Evolutionary conservation across 2,797 vertebrate genomes (phyloP), one percentile per base, ranked within the genome.

Genomic region (Sebastes nivosus): DNA sequence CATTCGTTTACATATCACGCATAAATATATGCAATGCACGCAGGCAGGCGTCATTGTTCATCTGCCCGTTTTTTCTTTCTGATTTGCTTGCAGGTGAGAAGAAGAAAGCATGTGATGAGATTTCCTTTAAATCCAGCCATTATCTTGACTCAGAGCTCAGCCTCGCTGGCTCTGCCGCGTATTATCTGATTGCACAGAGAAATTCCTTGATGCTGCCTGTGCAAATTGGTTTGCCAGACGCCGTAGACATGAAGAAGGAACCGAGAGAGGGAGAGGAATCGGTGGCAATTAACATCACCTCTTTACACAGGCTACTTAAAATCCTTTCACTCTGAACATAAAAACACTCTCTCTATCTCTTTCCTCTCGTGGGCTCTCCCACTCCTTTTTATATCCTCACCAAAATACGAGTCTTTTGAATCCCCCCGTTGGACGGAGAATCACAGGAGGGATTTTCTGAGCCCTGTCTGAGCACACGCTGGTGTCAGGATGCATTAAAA

Each of bases 141-240:
- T 88, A 90, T 93, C 93, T 90, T 78, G 77, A 86, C 77, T 87
- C 87, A 30, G 75, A 75, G 81, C 86, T 81, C 81, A 80, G 80
- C 65, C 77, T 86, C 85, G 80, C 60, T 70, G 88, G 80, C 81
- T 87, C 80, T 83, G 83, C 83, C 72, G 75, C 52, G 2, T 29
- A 67, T 92, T 92, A 92, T 94, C 86, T 93, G 90, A 95, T 93
- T 91, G 88, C 79, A 77, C 73, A 77, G 74, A 80, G 80, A 90
- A 88, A 89, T 89, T 90, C 80, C 78, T 90, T 76, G 86, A 87
- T 81, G 66, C 46, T 58, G 72, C 74, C 72, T 70, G 55, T 86
- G 67, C 77, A 93, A 91, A 92, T 88, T 87, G 77, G 77, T 88
- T 90, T 82, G 57, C 89, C 79, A 89, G 84, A 87, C 46, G 52